Percentiles rank a stretch among this genome's conserved stretches.
Evolutionary conservation across 2,113 vertebrate genomes (phyloP).

Genomic region (Typhlomys cinereus): DNA sequence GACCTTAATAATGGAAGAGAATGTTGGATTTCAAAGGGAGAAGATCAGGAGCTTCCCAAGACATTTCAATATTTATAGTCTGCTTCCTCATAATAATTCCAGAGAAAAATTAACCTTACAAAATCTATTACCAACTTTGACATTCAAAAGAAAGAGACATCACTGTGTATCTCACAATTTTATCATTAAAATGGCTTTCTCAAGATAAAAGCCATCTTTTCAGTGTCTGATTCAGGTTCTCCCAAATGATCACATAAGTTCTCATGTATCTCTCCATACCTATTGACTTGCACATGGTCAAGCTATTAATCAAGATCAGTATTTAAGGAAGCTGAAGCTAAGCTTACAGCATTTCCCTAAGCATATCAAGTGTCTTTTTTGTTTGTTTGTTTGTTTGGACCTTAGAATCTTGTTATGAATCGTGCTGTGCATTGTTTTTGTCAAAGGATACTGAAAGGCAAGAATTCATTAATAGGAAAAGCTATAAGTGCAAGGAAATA

Average conservation of each 20-base stretch:
- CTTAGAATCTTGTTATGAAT: not conserved
- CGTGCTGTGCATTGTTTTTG: not conserved
- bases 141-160: slow-evolving; percentile 31
- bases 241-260: not conserved
- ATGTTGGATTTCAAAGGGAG: not conserved
- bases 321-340: not conserved
- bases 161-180: slow-evolving; percentile 29
- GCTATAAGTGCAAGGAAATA: not conserved
- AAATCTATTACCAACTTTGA: not conserved
- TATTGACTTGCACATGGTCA: not conserved
- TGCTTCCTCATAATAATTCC: not conserved
- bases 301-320: not conserved
- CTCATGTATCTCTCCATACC: not conserved
- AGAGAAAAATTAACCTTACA: not conserved
- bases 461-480: slow-evolving; percentile 17
- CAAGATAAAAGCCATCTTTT: not conserved
- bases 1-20: not conserved
- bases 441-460: not conserved
- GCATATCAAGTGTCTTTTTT: no score
- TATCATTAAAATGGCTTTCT: slow-evolving; percentile 41
- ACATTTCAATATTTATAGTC: not conserved
- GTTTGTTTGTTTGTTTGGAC: not conserved
- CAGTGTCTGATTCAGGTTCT: slow-evolving; percentile 6
- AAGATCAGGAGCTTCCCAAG: not conserved
- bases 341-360: not conserved